Conservation (phyloP, 1,140 invertebrate genomes). For the Zeugodacus cucurbitae region DNA sequence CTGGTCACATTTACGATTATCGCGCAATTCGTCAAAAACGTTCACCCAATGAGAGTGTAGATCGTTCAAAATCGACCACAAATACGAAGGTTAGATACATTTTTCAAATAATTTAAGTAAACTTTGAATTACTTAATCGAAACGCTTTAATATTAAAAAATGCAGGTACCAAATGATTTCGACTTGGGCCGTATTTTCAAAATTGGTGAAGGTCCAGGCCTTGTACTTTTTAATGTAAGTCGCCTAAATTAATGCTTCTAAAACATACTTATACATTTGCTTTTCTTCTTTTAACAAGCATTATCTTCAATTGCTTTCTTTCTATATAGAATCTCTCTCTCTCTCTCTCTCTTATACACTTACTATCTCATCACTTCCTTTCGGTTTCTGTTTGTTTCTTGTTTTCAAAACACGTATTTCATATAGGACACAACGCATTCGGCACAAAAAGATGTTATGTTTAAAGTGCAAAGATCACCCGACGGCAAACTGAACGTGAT, state of each 20-base stretch:
- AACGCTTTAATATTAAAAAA: background rate
- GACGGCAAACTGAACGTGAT: conserved; percentile 64
- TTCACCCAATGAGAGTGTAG: background rate
- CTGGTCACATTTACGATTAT: background rate
- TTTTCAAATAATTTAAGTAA: background rate
- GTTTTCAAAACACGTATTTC: background rate
- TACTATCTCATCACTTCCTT: conserved; percentile 9
- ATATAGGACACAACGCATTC: conserved; percentile 52
- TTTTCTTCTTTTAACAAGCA: background rate
- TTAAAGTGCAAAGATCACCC: conserved; percentile 64
- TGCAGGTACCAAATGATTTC: background rate
- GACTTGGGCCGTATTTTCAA: conserved; percentile 47
- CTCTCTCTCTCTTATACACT: background rate
- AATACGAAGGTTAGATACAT: background rate
- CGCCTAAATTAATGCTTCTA: background rate
- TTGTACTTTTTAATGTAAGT: conserved; percentile 60
- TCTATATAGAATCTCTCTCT: background rate
- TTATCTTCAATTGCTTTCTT: background rate
- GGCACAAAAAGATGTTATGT: conserved; percentile 53
- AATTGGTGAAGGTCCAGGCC: conserved; percentile 49
- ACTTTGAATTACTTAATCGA: background rate
- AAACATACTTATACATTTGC: background rate
- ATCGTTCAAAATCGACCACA: background rate
- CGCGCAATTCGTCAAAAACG: background rate
- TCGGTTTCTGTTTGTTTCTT: conserved; percentile 20